Percentiles rank a stretch among this genome's conserved stretches.
phyloP scores from a whole-genome alignment of 1,140 invertebrate genomes.

The Drosophila willistoni region DNA sequence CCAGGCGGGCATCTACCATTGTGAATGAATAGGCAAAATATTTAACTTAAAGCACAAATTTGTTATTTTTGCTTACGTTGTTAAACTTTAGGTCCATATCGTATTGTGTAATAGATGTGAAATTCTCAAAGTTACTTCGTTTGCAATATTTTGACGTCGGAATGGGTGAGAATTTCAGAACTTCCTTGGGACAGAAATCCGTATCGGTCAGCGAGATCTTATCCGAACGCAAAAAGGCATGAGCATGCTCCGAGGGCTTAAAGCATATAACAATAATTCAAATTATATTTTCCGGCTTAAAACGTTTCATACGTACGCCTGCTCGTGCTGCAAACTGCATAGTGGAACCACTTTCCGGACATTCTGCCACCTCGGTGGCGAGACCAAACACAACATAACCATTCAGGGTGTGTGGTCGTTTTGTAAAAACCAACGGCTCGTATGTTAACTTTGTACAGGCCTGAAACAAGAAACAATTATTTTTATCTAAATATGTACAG shows the following conservation, averaged over 20 bases:
- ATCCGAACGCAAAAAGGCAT: constrained; percentile 68
- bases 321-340: constrained; percentile 70
- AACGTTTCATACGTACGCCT: constrained; percentile 63
- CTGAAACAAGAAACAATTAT: constrained; percentile 40
- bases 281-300: too few species aligned
- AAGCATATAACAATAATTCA: background rate
- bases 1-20: constrained; percentile 79
- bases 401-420: constrained; percentile 77
- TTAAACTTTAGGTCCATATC: constrained; percentile 77
- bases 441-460: constrained; percentile 77
- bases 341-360: constrained; percentile 65
- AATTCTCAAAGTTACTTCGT: constrained; percentile 79
- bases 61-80: constrained; percentile 53
- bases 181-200: constrained; percentile 79
- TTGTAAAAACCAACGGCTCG: constrained; percentile 78
- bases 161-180: constrained; percentile 79
- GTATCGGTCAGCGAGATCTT: constrained; percentile 75
- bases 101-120: constrained; percentile 78
- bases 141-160: constrained; percentile 80
- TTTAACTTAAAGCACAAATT: background rate
- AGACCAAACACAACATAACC: constrained; percentile 71
- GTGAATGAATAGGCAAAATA: background rate
- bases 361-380: constrained; percentile 57
- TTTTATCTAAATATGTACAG: background rate
- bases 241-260: constrained; percentile 78